These are phyloP conservation scores for Gymnobelideus leadbeateri DNA, from an alignment of 2,113 vertebrate species.

Conservation along the genomic window DNA sequence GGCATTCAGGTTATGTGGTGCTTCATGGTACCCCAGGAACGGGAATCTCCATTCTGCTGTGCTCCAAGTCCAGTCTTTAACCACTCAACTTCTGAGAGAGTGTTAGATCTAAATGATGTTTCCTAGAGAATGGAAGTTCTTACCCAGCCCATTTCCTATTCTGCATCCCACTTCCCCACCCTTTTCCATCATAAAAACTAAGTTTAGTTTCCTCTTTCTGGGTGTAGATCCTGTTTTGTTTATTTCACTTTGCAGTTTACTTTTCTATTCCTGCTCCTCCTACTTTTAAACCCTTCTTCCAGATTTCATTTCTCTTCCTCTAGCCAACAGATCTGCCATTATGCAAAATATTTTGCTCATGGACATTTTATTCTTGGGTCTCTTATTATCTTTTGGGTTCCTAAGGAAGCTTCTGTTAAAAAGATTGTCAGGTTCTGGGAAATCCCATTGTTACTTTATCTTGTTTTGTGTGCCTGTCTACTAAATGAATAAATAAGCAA, in stretches of 20 bases:
- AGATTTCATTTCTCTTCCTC: constrained; percentile 22
- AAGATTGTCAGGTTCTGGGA: constrained; percentile 15
- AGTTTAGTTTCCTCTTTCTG: constrained; percentile 16
- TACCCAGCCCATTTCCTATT: constrained; percentile 11
- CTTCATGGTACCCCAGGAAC: constrained; percentile 13
- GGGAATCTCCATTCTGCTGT: constrained; percentile 42
- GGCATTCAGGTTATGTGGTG: not conserved
- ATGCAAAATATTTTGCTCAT: constrained; percentile 3
- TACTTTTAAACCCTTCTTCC: constrained; percentile 13
- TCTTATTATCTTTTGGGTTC: not conserved
- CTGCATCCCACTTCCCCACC: not conserved
- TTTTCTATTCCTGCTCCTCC: not conserved
- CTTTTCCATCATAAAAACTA: constrained; percentile 44
- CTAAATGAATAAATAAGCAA: constrained; percentile 10
- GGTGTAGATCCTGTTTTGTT: constrained; percentile 41
- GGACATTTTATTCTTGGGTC: constrained; percentile 27
- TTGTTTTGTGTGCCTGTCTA: constrained; percentile 13
- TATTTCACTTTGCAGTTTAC: constrained; percentile 10
- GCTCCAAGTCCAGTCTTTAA: constrained; percentile 12
- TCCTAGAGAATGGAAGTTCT: constrained; percentile 44
- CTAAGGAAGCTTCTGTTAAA: constrained; percentile 37
- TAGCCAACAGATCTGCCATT: not conserved
- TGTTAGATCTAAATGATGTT: constrained; percentile 26
- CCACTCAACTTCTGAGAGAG: constrained; percentile 3
- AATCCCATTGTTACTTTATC: not conserved